Conservation (phyloP, 2,888 invertebrate species). For the Lasioglossum morio region DNA sequence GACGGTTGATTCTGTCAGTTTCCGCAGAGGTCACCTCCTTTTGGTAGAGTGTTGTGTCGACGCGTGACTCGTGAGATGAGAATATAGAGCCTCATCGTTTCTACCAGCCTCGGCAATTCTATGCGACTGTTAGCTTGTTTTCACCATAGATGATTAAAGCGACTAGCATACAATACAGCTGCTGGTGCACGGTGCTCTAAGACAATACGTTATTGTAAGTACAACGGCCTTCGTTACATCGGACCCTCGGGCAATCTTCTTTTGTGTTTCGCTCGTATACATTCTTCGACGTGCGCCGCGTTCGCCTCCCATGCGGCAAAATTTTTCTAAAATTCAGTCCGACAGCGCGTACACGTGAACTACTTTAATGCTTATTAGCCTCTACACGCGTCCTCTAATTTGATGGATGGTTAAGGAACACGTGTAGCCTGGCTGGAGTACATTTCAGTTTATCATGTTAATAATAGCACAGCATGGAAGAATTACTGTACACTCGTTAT, state of each 20-base stretch:
- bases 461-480: not conserved
- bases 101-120: not conserved
- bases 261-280: slow-evolving; percentile 25
- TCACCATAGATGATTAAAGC: slow-evolving; percentile 54
- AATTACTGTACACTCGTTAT: not conserved
- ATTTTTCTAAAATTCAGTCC: slow-evolving; percentile 34
- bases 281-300: not conserved
- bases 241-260: slow-evolving; percentile 43
- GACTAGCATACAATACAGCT: slow-evolving; percentile 29
- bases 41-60: not conserved
- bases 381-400: not conserved
- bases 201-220: slow-evolving; percentile 61
- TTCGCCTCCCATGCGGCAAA: not conserved
- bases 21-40: not conserved
- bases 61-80: not conserved
- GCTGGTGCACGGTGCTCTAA: slow-evolving; percentile 22
- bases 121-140: slow-evolving; percentile 51
- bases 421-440: not conserved
- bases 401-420: not conserved
- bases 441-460: slow-evolving; percentile 5
- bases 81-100: not conserved
- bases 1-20: not conserved
- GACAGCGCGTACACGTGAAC: not conserved
- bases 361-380: not conserved
- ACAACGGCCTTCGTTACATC: slow-evolving; percentile 57